Evolutionary conservation across 2,797 vertebrate species (phyloP), one percentile per base, ranked within the genome.

Genomic region (Benthosema pterotum): DNA sequence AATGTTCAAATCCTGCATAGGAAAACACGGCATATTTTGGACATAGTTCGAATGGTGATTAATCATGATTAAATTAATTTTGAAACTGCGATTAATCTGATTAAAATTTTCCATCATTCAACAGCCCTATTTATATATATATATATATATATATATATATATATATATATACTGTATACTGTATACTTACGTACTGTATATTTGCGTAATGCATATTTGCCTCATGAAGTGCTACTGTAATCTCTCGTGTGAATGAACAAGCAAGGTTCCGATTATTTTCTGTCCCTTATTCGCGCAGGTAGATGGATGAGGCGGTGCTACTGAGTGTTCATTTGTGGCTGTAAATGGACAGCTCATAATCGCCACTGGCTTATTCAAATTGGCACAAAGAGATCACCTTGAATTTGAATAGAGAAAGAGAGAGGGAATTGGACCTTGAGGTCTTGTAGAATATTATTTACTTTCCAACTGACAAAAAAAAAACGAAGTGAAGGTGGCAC

Each of bases 301-400:
- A 45, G 49, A 65, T 43, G 60, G 38, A 65, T 15, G 52, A 69
- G 55, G 69, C 19, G 61, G 69, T 60, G 55, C 72, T 16, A 32
- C 16, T 22, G 45, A 65, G 59, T 56, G 54, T 71, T 75, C 70
- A 69, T 65, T 67, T 77, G 48, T 32, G 53, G 17, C 60, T 19
- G 18, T 11, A 32, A 63, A 51, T 8, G 0, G 52, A 72, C 47
- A 18, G 53, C 57, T 76, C 49, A 32, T 17, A 59, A 16, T 54
- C 15, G 49, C 67, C 38, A 52, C 47, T 11, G 69, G 68, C 60
- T 61, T 58, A 56, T 80, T 77, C 45, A 67, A 63, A 78, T 63
- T 53, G 65, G 52, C n/a, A 58, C 42, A n/a, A 71, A 43, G 67
- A 65, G 61, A 63, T 79, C 74, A 85, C 82, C 83, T 86, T 87